phyloP scores from a whole-genome alignment of 2,113 vertebrate species.

The Phainopepla nitens region DNA sequence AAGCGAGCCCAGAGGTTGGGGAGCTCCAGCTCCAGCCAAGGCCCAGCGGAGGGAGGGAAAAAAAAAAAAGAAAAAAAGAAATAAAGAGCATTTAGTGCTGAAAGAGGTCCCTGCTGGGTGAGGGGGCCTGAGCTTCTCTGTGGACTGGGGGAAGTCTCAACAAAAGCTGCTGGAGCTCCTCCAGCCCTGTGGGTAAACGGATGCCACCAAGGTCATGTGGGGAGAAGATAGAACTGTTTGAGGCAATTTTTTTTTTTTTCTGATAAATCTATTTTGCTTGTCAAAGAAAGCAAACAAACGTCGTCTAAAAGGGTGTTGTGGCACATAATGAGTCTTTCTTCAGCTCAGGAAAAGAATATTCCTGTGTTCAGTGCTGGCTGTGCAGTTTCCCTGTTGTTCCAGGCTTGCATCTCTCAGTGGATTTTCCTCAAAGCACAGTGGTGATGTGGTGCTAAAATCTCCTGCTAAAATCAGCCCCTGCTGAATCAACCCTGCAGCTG shows the following conservation, averaged over 20 bases:
- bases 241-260: neutral
- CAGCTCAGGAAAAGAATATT: neutral
- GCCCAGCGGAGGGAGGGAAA: neutral
- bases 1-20: slow-evolving; percentile 23
- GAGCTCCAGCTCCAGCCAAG: neutral
- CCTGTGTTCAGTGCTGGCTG: neutral
- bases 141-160: neutral
- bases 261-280: neutral
- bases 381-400: neutral
- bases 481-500: neutral
- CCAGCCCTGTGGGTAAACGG: neutral
- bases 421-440: neutral
- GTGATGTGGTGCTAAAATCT: neutral
- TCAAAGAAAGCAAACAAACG: neutral
- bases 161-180: neutral
- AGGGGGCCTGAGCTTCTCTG: neutral
- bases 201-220: neutral
- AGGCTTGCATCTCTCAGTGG: neutral
- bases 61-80: neutral
- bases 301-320: neutral
- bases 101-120: neutral
- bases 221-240: neutral
- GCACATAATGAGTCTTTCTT: neutral
- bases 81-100: slow-evolving; percentile 8
- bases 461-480: neutral